A percentile compares a stretch with the other conserved stretches of the same genome.
phyloP scores from a whole-genome alignment of 2,888 invertebrate genomes.

The Ochlodes sylvanus region DNA sequence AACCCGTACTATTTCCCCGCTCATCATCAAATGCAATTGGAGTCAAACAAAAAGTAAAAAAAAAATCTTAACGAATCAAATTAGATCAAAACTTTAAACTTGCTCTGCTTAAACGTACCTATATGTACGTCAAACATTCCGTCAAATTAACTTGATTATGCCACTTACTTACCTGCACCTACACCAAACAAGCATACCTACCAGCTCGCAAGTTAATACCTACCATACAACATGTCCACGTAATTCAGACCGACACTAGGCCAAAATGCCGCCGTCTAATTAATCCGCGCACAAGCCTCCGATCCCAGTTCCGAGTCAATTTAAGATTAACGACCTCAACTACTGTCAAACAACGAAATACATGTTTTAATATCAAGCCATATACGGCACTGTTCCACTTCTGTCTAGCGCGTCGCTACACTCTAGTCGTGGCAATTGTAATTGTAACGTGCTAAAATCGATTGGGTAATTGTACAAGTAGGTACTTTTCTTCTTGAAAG shows the following conservation, averaged over 20 bases:
- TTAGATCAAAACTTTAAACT: no score
- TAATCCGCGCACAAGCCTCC: constrained; percentile 27
- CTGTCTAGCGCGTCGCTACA: constrained; percentile 18
- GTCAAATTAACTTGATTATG: not conserved
- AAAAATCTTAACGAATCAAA: no score
- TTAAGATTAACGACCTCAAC: constrained; percentile 34
- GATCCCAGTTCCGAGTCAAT: constrained; percentile 28
- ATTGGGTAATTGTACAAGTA: not conserved
- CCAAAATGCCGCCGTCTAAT: constrained; percentile 25
- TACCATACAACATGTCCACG: constrained; percentile 13
- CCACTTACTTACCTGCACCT: no score
- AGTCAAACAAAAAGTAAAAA: no score
- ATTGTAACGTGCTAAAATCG: not conserved
- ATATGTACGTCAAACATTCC: no score
- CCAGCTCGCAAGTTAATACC: not conserved
- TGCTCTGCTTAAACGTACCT: no score
- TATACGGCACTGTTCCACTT: constrained; percentile 41
- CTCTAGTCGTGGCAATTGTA: constrained; percentile 28
- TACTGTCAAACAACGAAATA: constrained; percentile 40
- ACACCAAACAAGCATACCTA: not conserved
- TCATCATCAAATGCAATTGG: no score
- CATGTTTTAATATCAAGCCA: constrained; percentile 34
- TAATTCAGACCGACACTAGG: constrained; percentile 27
- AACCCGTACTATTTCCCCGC: no score
- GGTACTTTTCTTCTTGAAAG: not conserved